phyloP scores from a whole-genome alignment of 2,888 invertebrate genomes.

The Leptothorax acervorum region DNA sequence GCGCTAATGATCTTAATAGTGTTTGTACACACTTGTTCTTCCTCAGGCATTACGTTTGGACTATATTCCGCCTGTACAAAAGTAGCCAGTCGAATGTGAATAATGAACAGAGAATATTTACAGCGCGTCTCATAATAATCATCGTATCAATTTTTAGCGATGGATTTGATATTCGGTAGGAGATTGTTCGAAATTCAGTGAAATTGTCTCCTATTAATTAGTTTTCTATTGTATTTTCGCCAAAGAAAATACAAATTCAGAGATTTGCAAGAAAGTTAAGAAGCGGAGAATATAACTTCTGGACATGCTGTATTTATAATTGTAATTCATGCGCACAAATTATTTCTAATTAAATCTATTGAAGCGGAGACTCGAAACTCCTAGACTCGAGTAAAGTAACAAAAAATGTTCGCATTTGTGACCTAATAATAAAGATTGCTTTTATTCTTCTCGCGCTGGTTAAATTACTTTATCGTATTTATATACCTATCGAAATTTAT shows the following conservation, averaged over 20 bases:
- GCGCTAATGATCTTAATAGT: constrained; percentile 57
- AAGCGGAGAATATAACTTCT: not conserved
- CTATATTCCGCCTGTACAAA: constrained; percentile 52
- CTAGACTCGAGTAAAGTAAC: constrained; percentile 31
- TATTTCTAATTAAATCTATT: constrained; percentile 28
- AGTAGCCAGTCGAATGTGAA: constrained; percentile 66
- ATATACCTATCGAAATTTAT: constrained; percentile 9
- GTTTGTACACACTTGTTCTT: constrained; percentile 60
- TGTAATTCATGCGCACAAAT: constrained; percentile 2
- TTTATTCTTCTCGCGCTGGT: not conserved
- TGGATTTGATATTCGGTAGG: not conserved
- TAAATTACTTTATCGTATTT: constrained; percentile 37
- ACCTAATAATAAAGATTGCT: constrained; percentile 23
- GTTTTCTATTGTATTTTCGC: not conserved
- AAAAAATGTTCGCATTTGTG: not conserved
- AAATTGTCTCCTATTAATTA: not conserved
- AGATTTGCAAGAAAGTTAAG: not conserved
- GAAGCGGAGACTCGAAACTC: constrained; percentile 11
- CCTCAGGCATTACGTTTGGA: constrained; percentile 63
- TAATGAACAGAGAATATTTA: constrained; percentile 67
- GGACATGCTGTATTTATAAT: constrained; percentile 24
- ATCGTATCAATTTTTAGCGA: not conserved
- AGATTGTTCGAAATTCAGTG: not conserved
- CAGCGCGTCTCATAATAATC: constrained; percentile 1
- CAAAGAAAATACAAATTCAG: not conserved